Evolutionary conservation across 2,797 vertebrate species (phyloP).

Genomic region (Oryzias dopingdopingensis): DNA sequence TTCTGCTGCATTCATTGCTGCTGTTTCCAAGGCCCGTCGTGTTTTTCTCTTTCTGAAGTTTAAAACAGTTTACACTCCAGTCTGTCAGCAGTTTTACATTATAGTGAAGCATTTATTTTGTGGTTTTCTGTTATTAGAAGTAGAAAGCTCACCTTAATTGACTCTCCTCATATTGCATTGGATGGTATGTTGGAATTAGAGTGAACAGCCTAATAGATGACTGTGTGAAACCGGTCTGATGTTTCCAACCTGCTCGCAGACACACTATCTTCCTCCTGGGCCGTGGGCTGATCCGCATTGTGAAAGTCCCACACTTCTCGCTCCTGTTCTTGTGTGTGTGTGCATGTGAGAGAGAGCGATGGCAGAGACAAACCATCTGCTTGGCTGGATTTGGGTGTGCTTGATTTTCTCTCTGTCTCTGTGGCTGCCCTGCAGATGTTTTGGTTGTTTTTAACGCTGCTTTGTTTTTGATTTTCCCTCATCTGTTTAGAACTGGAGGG

Average conservation of each 20-base stretch:
- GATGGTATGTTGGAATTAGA: background rate
- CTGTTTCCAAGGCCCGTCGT: background rate
- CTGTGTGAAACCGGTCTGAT: constrained; percentile 21
- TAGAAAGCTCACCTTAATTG: background rate
- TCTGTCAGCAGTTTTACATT: background rate
- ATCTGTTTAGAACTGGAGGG: constrained; percentile 66
- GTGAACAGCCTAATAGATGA: background rate
- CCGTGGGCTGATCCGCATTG: constrained; percentile 17
- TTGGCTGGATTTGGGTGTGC: constrained; percentile 51
- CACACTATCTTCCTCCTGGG: constrained; percentile 8
- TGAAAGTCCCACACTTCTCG: constrained; percentile 33
- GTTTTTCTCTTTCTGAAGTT: constrained; percentile 17
- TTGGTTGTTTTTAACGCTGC: constrained; percentile 65
- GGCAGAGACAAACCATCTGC: constrained; percentile 71
- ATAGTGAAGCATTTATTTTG: background rate
- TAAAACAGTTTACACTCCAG: constrained; percentile 1
- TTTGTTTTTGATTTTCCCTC: constrained; percentile 67
- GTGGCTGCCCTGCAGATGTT: constrained; percentile 69
- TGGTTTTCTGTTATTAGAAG: constrained; percentile 2
- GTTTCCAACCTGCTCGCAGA: constrained; percentile 19
- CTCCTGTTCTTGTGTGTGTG: constrained; percentile 29
- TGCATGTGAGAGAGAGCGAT: constrained; percentile 56
- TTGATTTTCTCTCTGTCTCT: constrained; percentile 39
- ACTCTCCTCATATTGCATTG: constrained; percentile 4
- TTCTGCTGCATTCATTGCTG: constrained; percentile 6